Evolutionary conservation across 2,797 vertebrate genomes (phyloP), one percentile per base, ranked within the genome.

Genomic region (Nyctalus aviator): DNA sequence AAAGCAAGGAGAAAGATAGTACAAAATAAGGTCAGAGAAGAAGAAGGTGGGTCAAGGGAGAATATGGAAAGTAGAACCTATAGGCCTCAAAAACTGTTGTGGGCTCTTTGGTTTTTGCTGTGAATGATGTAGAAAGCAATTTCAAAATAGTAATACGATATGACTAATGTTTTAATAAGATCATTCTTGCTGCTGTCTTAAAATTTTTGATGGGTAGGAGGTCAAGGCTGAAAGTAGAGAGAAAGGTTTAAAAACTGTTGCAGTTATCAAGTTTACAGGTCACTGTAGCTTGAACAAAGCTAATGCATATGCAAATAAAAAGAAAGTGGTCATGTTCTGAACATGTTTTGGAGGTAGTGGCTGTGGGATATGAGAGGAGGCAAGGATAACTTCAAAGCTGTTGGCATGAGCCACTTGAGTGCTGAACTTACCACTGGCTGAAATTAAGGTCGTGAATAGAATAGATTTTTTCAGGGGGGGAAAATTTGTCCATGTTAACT

Each of bases 191-290:
- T 82, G 25, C 25, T 78, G 13, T 73, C 50, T 71, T 55, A 44
- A 76, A 83, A 90, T 59, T 83, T 57, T 50, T 73, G 59, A 91
- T 15, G 27, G 27, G 2, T 20, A 64, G 25, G 8, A 44, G 20
- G 68, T 91, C 27, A 95, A 94, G 17, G 25, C 50, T 82, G 15
- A 27, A 50, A 91, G 48, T 21, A 88, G 44, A 41, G 41, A 84
- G 13, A 85, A 66, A 8, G 53, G 21, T 75, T 85, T 66, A 46
- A 25, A 95, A 86, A 64, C 10, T n/a, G 72, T n/a, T 72, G 50
- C 25, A 90, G 20, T 86, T 62, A 59, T n/a, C 32, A 83, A 89
- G 44, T 48, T 91, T 15, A 84, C 86, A 85, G n/a, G 79, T 27
- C 93, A 83, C 27, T 25, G 30, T 46, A 90, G 35, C 37, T 64